Base-by-base conservation (phyloP, 2,888 invertebrate genomes). In the Volucella zonaria region DNA sequence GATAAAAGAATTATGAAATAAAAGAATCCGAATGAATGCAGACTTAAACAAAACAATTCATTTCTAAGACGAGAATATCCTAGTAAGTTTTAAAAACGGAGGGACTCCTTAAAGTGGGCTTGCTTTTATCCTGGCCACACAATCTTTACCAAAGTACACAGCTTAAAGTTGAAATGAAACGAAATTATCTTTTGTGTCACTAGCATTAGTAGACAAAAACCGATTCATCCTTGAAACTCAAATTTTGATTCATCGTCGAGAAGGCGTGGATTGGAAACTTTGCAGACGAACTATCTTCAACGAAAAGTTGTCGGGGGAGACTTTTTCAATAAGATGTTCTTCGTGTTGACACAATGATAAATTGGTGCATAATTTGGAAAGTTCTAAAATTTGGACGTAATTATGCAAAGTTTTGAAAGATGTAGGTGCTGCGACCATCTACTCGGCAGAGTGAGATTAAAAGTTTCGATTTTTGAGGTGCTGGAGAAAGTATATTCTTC, bases 191-290 rank as follows among this genome's bases (percentile, higher is more conserved):
- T 49, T 9, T 38, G 64, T 62, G 45, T 45, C 52, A 11, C 0
- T 23, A 23, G 18, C 2, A 23, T 23, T 23, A 2, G 2, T 3
- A 15, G 11, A 9, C 1, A 12, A 3, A 8, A n/a, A 51, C 11
- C 1, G 2, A 1, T 8, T 40, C 47, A 51, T 43, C 42, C 45
- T 40, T 56, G 40, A 42, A 15, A 42, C 51, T 43, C 4, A 8
- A 12, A 18, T 43, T 56, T 70, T 78, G 62, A 56, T 31, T 49
- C 8, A 1, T 1, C 15, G 62, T 71, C 77, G 70, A 70, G 56
- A 40, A 51, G 14, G 3, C 70, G 56, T 43, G 8, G n/a, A 75
- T 31, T 31, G 14, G 14, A 67, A 52, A 40, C 9, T 52, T 76
- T 61, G 9, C 18, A 42, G 49, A 61, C 77, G 56, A 8, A 10